These are phyloP conservation scores for Lampris megalopsis DNA, from an alignment of 2,113 vertebrate species.

Conservation along the genomic window DNA sequence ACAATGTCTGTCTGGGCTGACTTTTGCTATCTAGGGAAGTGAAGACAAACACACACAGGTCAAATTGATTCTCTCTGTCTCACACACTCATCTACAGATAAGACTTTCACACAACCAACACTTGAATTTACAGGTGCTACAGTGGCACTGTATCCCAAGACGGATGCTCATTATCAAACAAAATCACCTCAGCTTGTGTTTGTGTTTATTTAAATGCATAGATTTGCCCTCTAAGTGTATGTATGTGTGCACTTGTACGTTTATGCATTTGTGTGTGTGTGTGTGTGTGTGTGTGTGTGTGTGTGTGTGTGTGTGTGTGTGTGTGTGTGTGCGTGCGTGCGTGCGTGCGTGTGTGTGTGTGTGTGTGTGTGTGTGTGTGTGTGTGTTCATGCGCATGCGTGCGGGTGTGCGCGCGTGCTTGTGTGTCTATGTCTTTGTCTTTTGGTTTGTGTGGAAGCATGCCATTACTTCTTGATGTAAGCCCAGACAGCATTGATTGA, in stretches of 20 bases:
- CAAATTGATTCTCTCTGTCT: not conserved
- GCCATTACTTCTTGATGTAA: constrained; percentile 70
- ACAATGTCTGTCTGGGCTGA: constrained; percentile 75
- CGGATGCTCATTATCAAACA: constrained; percentile 55
- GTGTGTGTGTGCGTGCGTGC: constrained; percentile 23
- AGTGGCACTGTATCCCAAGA: constrained; percentile 35
- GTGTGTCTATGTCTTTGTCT: constrained; percentile 3
- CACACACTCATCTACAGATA: constrained; percentile 37
- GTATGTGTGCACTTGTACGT: no score
- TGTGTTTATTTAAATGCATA: constrained; percentile 51
- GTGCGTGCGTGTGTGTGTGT: constrained; percentile 23
- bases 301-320: constrained; percentile 55
- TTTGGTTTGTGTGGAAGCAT: constrained; percentile 15
- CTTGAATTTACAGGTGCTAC: constrained; percentile 48
- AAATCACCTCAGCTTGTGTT: constrained; percentile 60
- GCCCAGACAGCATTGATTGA: constrained; percentile 72
- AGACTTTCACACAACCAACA: constrained; percentile 37
- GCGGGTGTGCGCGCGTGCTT: constrained; percentile 15
- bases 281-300: constrained; percentile 29
- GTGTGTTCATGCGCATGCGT: not conserved
- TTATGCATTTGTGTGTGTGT: no score
- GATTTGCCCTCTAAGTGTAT: constrained; percentile 45
- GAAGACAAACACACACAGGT: constrained; percentile 36
- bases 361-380: constrained; percentile 27
- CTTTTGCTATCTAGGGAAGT: constrained; percentile 46